Conservation (phyloP, 2,113 vertebrate genomes). For the Nettapus auritus region DNA sequence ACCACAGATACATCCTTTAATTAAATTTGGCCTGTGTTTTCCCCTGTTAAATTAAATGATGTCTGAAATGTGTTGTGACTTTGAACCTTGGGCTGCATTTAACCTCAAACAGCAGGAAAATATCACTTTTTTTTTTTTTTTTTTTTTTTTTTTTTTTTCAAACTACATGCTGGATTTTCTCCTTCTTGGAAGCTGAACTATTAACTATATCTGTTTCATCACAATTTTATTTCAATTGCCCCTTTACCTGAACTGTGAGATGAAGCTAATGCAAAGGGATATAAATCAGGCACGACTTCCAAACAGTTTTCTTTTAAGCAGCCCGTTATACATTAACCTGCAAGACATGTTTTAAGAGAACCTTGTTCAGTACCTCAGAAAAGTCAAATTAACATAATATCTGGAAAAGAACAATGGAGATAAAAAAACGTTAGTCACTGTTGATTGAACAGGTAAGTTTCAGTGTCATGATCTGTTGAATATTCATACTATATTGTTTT, state of each 20-base stretch:
- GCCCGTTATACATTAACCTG: constrained; percentile 63
- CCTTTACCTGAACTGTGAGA: neutral
- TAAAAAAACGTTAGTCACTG: constrained; percentile 75
- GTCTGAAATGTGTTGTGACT: neutral
- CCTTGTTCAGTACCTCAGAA: constrained; percentile 76
- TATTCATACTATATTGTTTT: constrained; percentile 85
- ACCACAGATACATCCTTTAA: neutral
- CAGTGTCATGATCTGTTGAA: constrained; percentile 80
- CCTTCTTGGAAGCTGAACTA: neutral
- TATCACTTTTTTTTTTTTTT: neutral
- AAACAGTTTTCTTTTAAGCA: constrained; percentile 27
- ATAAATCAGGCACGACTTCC: neutral
- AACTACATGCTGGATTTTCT: neutral
- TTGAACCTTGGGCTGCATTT: neutral
- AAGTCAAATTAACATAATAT: constrained; percentile 82
- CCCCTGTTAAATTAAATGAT: neutral
- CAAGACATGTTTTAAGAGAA: constrained; percentile 69
- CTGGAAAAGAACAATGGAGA: constrained; percentile 78
- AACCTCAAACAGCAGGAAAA: neutral
- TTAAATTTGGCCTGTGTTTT: neutral
- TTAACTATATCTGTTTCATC: neutral
- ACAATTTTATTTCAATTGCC: neutral
- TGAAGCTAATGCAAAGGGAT: neutral
- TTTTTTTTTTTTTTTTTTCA: neutral
- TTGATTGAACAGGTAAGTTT: constrained; percentile 81